Conservation (phyloP, 2,113 vertebrate species). For the Syngnathus typhle region DNA sequence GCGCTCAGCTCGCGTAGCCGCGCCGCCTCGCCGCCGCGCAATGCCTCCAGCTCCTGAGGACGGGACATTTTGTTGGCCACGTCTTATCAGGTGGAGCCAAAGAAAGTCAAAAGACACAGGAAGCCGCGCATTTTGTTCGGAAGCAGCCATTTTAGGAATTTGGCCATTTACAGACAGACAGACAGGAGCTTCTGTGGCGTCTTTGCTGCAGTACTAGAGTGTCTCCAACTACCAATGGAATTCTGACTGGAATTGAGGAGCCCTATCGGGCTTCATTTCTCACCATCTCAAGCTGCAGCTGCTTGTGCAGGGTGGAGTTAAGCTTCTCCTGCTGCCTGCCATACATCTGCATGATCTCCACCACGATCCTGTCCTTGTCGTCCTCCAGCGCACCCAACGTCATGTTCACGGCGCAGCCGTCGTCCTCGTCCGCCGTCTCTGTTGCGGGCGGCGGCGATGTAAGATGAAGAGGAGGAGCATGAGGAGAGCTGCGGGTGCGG, state of each 20-base stretch:
- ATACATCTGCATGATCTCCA: conserved; percentile 95
- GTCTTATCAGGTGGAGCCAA: not conserved
- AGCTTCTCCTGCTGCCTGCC: conserved; percentile 91
- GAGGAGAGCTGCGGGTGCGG: conserved; percentile 60
- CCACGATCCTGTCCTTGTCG: conserved; percentile 92
- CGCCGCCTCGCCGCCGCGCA: conserved; percentile 77
- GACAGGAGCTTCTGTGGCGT: no score
- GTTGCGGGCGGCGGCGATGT: conserved; percentile 27
- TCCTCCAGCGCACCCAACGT: conserved; percentile 75
- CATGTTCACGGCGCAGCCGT: conserved; percentile 47
- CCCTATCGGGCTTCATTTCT: conserved; percentile 9
- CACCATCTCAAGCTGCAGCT: conserved; percentile 94
- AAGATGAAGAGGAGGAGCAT: conserved; percentile 20
- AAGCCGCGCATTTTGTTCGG: not conserved
- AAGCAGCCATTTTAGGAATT: no score
- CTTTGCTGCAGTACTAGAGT: no score
- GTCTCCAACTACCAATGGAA: no score
- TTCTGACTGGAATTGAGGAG: not conserved
- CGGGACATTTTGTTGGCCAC: not conserved
- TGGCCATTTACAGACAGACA: no score
- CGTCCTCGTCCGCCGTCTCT: conserved; percentile 54
- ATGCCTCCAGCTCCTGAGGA: conserved; percentile 76
- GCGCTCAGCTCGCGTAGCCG: conserved; percentile 83
- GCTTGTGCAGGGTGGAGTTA: conserved; percentile 86
- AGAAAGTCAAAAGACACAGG: not conserved